Base-by-base conservation (phyloP, 2,888 invertebrate species). In the Orchestes rusci region DNA sequence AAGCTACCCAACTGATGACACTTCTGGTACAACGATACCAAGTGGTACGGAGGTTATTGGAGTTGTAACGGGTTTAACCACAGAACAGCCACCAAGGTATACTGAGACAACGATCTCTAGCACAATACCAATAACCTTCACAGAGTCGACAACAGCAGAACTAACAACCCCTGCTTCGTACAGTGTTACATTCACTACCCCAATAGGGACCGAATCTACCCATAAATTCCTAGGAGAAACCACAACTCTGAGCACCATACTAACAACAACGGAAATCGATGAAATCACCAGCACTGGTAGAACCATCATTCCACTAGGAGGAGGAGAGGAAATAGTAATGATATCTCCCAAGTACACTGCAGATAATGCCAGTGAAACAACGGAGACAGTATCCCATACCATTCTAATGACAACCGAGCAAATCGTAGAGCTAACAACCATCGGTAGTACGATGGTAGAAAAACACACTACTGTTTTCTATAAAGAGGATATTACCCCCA, bases 251-350 rank as follows among this genome's bases (percentile, higher is more conserved):
- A 48, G 47, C 36, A 43, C 41, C 4, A 3, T 40, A 3, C 42
- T 50, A 10, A 50, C 49, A 20, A 50, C 50, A 13, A 17, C 41
- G 38, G 47, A 49, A 45, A 16, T 51, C 12, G 15, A 49, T 5
- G 49, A 51, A 41, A 29, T 51, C 16, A 41, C 39, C n/a, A 50
- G 48, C 30, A 12, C 34, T 28, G 45, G 50, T 12, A 48, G 31
- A 23, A 45, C 48, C 20, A 42, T 41, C 27, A 50, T 45, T 39
- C 18, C 20, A n/a, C 43, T 51, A 16, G 44, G 31, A 20, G 28
- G 28, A 33, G 40, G 35, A 17, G 43, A 43, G 30, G 33, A 33
- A 15, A 28, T 48, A 30, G 48, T 47, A 33, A 43, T 43, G 4
- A 47, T 38, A 1, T 44, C 52, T n/a, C 34, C 43, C 10, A 18